phyloP scores from a whole-genome alignment of 2,113 vertebrate species.

The Rhabdornis inornatus region DNA sequence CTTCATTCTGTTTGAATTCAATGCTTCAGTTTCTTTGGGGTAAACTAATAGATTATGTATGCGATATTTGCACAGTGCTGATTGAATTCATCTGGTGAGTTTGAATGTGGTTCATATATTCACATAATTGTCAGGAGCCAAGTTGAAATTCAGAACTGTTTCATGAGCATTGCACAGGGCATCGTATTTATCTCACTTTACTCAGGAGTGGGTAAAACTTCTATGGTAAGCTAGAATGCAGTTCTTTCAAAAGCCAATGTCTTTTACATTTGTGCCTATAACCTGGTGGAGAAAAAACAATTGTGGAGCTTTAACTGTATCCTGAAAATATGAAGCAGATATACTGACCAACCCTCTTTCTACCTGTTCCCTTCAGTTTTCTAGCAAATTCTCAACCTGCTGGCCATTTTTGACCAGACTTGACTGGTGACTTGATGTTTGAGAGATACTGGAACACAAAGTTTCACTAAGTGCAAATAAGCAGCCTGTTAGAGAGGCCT shows the following conservation, averaged over 20 bases:
- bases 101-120: slow-evolving; percentile 71
- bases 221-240: not conserved
- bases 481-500: not conserved
- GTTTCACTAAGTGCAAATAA: not conserved
- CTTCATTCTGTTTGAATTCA: slow-evolving; percentile 82
- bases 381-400: not conserved
- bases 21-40: slow-evolving; percentile 76
- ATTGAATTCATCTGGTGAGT: slow-evolving; percentile 83
- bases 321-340: not conserved
- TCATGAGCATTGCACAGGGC: slow-evolving; percentile 45
- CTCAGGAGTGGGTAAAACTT: slow-evolving; percentile 23
- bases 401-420: not conserved
- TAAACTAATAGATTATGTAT: slow-evolving; percentile 86
- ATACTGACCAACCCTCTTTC: not conserved
- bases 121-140: slow-evolving; percentile 70
- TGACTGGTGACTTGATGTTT: not conserved
- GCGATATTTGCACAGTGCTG: slow-evolving; percentile 77
- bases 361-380: not conserved
- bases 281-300: not conserved
- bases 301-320: not conserved
- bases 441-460: not conserved
- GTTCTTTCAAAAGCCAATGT: not conserved
- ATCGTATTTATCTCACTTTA: slow-evolving; percentile 48
- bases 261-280: not conserved
- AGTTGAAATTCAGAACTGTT: slow-evolving; percentile 74